phyloP scores from a whole-genome alignment of 2,888 invertebrate genomes.

The Tyria jacobaeae region DNA sequence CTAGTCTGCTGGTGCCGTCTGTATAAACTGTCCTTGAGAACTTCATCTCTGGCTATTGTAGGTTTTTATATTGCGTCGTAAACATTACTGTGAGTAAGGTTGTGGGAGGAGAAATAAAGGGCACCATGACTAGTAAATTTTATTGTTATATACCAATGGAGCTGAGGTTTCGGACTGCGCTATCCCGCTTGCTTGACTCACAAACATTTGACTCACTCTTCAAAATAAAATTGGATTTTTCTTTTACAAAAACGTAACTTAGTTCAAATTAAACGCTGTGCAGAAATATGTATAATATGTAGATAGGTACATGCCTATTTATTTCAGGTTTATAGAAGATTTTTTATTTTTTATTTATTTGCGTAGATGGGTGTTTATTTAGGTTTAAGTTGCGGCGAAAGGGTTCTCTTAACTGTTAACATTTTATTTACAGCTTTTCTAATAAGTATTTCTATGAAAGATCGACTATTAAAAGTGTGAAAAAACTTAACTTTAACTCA shows the following conservation, averaged over 20 bases:
- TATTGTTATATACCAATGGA: constrained; percentile 44
- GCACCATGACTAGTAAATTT: constrained; percentile 45
- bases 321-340: no score
- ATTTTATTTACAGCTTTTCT: no score
- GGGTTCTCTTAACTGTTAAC: no score
- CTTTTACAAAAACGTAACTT: constrained; percentile 26
- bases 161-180: constrained; percentile 33
- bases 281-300: background rate
- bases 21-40: constrained; percentile 32
- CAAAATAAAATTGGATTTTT: constrained; percentile 34
- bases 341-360: no score
- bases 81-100: constrained; percentile 34
- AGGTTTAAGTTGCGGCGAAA: no score
- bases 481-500: no score
- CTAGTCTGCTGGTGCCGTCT: constrained; percentile 19
- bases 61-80: constrained; percentile 37
- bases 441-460: no score
- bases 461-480: no score
- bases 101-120: constrained; percentile 44
- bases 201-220: constrained; percentile 52
- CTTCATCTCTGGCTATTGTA: constrained; percentile 32
- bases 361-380: no score
- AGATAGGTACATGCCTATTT: background rate
- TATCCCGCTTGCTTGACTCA: constrained; percentile 48
- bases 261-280: constrained; percentile 14